Conservation (phyloP, 2,113 vertebrate species). For the Nothoprocta perdicaria region DNA sequence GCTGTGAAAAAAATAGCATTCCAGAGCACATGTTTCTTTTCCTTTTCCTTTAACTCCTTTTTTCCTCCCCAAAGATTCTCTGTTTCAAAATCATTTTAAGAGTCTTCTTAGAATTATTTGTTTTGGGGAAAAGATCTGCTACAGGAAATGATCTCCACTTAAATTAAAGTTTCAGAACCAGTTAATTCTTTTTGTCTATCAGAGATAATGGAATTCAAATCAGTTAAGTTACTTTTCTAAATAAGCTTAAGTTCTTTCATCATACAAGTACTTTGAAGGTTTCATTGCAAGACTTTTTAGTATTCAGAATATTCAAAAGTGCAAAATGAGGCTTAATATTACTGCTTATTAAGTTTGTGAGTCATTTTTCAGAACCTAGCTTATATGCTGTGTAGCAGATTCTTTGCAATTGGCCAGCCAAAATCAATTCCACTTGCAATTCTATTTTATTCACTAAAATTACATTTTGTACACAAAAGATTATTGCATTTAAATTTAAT, state of each 20-base stretch:
- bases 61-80: background rate
- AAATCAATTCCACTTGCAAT: background rate
- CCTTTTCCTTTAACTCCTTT: background rate
- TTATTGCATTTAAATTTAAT: no score
- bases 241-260: background rate
- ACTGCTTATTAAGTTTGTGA: background rate
- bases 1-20: background rate
- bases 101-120: background rate
- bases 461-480: background rate
- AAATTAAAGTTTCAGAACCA: background rate
- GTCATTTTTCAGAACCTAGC: background rate
- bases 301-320: conserved; percentile 10
- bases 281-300: background rate
- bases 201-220: background rate
- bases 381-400: rapidly evolving
- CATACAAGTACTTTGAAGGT: background rate
- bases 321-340: background rate
- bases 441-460: background rate
- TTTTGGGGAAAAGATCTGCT: background rate
- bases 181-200: background rate
- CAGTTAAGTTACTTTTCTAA: background rate
- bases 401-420: background rate
- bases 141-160: background rate
- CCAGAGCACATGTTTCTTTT: background rate
- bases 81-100: conserved; percentile 26